Base-by-base conservation (phyloP, 2,888 invertebrate genomes). In the Acrobasis consociella region DNA sequence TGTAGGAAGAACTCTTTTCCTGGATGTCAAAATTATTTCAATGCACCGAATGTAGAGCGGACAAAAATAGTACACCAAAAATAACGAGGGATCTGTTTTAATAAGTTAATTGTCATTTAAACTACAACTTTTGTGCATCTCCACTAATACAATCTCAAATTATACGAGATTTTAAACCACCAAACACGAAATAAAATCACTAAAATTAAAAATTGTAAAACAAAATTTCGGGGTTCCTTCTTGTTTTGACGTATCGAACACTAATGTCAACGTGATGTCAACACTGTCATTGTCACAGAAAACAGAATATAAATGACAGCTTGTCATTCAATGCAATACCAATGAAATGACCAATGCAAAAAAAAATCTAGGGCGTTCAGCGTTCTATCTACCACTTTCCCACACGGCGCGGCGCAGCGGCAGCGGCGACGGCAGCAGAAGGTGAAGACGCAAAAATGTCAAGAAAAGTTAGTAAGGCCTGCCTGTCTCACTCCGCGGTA, bases 51-150 rank as follows among this genome's bases (percentile, higher is more conserved):
- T 86, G 85, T 91, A 85, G 92, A 89, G 86, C 88, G 83, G 91
- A 87, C 93, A 86, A 88, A 92, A 93, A 93, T 92, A 92, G 92
- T 91, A 81, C 83, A 87, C 90, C 87, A 80, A 87, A 90, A 91
- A 89, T 91, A 91, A 82, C 86, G 79, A 81, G 75, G 72, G 73
- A 69, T 53, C 15, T 55, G 10, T 5, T 39, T n/a, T 73, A 67
- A 67, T 62, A 67, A 63, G 37, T 61, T 69, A 61, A 64, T 63
- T 38, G 59, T 17, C 58, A 64, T 55, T 58, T 52, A n/a, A 37
- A 60, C 49, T 58, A 50, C 51, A 67, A 61, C 39, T 58, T 60
- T 39, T 61, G 65, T 63, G 31, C 46, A 67, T 65, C 64, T 66
- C 52, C 50, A 51, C 61, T 67, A 60, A 39, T 65, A 69, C 66